A percentile compares a stretch with the other conserved stretches of the same genome.
Conservation (phyloP, 2,113 vertebrate species). For the Perca fluviatilis region DNA sequence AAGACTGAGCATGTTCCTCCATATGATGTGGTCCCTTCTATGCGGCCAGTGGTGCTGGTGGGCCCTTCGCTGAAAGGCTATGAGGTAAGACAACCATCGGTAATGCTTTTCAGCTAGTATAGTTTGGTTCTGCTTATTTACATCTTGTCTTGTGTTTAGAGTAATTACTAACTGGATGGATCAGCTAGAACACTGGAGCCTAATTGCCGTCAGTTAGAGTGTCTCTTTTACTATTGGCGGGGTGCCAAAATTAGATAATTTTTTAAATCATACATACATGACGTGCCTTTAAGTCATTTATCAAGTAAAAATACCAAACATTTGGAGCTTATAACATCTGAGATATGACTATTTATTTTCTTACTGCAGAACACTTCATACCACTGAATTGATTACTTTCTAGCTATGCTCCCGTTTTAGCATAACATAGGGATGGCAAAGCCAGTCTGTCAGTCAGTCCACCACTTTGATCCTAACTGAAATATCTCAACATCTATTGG, state of each 20-base stretch:
- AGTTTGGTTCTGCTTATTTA: neutral
- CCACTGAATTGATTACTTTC: neutral
- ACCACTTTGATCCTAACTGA: neutral
- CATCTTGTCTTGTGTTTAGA: neutral
- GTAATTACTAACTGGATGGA: neutral
- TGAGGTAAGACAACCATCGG: slow-evolving; percentile 74
- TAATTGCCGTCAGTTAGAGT: neutral
- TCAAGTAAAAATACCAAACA: neutral
- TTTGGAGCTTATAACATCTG: neutral
- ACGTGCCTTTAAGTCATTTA: neutral
- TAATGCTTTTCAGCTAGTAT: neutral
- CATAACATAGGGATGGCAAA: neutral
- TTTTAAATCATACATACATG: neutral
- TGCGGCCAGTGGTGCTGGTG: slow-evolving; percentile 85
- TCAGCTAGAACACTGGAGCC: neutral
- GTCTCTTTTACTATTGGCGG: neutral
- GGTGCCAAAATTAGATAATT: neutral
- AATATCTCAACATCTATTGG: no score
- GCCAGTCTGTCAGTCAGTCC: neutral
- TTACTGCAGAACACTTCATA: neutral
- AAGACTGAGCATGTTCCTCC: slow-evolving; percentile 85
- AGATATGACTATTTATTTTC: neutral
- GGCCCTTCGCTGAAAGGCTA: slow-evolving; percentile 87
- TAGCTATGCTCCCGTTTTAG: neutral
- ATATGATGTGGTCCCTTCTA: slow-evolving; percentile 86